Evolutionary conservation across 2,888 invertebrate species (phyloP).

Genomic region (Cotesia congregata): DNA sequence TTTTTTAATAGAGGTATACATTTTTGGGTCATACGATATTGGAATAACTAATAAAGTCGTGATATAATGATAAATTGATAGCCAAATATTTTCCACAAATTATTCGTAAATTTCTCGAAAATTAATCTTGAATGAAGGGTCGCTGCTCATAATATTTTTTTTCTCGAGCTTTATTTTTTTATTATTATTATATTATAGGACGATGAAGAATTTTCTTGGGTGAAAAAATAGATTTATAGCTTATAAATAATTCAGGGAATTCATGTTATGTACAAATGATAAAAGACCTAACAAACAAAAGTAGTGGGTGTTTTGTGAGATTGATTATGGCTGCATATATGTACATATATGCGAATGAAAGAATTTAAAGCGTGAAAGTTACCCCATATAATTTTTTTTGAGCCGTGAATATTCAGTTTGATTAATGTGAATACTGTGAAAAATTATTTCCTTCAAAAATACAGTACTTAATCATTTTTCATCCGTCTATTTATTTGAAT

Average conservation of each 20-base stretch:
- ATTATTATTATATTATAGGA: not conserved
- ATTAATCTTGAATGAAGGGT: not conserved
- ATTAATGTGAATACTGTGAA: too few species aligned
- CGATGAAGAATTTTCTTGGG: not conserved
- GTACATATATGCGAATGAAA: too few species aligned
- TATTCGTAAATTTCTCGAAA: not conserved
- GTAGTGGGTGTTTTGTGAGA: not conserved
- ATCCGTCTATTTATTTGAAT: too few species aligned
- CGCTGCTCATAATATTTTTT: not conserved
- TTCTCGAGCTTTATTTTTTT: not conserved
- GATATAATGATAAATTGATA: not conserved
- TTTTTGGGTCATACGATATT: conserved; percentile 16
- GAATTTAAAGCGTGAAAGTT: too few species aligned
- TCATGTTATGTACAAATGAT: not conserved
- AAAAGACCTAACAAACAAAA: not conserved
- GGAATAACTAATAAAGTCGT: conserved; percentile 10
- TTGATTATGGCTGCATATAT: not conserved
- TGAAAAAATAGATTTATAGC: not conserved
- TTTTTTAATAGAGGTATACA: not conserved
- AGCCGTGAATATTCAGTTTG: too few species aligned
- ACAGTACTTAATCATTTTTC: too few species aligned
- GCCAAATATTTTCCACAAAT: not conserved
- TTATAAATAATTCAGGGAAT: not conserved
- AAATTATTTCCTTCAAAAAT: too few species aligned
- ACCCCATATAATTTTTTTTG: too few species aligned